Evolutionary conservation across 2,797 vertebrate species (phyloP).

Genomic region (Gallinago stenura): DNA sequence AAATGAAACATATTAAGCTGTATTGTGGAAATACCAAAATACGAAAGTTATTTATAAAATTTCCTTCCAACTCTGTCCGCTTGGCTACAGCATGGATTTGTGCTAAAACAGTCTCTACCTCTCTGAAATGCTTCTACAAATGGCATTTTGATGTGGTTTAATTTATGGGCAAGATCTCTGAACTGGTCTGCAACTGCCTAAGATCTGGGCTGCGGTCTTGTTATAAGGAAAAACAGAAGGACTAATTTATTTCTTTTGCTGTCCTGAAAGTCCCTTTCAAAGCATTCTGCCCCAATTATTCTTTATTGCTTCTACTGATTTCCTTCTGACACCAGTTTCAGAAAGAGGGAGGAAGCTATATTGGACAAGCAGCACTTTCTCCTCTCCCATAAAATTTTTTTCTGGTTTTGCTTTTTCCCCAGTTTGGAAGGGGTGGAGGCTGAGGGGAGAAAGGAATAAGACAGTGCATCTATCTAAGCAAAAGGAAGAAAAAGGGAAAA

Average conservation of each 20-base stretch:
- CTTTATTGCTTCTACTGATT: neutral
- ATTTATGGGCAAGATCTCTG: neutral
- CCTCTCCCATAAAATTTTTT: neutral
- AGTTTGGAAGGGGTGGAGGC: neutral
- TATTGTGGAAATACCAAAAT: neutral
- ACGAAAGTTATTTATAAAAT: neutral
- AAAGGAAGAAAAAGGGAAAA: neutral
- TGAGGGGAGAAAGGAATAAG: neutral
- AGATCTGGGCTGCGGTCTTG: neutral
- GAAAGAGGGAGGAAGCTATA: neutral
- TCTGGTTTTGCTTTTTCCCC: neutral
- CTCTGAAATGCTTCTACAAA: neutral
- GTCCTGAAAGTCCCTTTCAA: neutral
- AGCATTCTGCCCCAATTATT: neutral
- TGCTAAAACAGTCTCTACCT: neutral
- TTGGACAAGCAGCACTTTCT: neutral
- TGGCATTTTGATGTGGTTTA: neutral
- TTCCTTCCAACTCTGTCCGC: neutral
- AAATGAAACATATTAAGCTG: neutral
- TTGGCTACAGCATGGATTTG: neutral
- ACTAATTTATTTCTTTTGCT: neutral
- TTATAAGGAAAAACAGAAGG: neutral
- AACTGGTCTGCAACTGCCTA: neutral
- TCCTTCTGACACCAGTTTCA: neutral
- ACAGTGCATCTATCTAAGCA: neutral